A percentile compares a stretch with the other conserved stretches of the same genome.
These are phyloP conservation scores for Hystrix brachyura DNA, from an alignment of 2,113 vertebrate species.

Conservation along the genomic window DNA sequence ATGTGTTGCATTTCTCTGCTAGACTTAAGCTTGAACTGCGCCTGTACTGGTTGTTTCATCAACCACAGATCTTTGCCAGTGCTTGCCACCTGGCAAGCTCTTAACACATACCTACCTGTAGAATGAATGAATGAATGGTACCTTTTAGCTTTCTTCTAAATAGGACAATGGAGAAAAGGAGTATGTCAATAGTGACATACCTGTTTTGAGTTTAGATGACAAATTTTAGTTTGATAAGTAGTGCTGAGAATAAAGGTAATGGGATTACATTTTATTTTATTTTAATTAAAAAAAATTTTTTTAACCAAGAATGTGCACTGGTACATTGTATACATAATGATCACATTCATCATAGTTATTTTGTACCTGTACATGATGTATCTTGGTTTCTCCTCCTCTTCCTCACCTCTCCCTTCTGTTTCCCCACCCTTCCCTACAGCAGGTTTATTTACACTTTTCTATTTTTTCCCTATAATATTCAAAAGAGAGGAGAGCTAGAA, in stretches of 20 bases:
- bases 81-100: background rate
- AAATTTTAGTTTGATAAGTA: background rate
- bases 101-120: background rate
- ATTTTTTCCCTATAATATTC: too few relatives aligned
- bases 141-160: background rate
- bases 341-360: too few relatives aligned
- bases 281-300: too few relatives aligned
- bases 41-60: background rate
- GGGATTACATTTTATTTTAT: background rate
- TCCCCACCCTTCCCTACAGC: too few relatives aligned
- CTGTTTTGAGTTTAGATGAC: constrained; percentile 7
- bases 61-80: background rate
- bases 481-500: too few relatives aligned
- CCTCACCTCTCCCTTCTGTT: too few relatives aligned
- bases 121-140: background rate
- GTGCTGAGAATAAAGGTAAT: background rate
- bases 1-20: background rate
- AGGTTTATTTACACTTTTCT: too few relatives aligned
- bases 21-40: background rate
- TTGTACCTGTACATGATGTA: too few relatives aligned
- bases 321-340: too few relatives aligned
- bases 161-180: constrained; percentile 13
- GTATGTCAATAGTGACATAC: background rate
- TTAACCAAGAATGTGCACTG: too few relatives aligned
- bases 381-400: too few relatives aligned